phyloP scores from a whole-genome alignment of 2,888 invertebrate genomes.

The Coleophora flavipennella region DNA sequence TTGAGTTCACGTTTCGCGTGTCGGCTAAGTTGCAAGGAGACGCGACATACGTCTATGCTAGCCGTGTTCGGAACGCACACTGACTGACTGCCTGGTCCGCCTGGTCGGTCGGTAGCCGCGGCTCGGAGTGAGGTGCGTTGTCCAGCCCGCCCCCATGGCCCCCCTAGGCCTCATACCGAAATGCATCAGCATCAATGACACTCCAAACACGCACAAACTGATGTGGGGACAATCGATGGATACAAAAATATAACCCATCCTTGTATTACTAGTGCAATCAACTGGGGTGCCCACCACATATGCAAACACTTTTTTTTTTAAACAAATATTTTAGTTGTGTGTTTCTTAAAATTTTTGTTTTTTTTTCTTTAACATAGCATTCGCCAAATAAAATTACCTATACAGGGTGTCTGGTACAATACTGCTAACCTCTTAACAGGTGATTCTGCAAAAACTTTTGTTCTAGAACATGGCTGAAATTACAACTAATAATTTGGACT shows the following conservation, averaged over 20 bases:
- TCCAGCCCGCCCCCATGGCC: conserved; percentile 38
- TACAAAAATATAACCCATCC: conserved; percentile 19
- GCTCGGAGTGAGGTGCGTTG: conserved; percentile 27
- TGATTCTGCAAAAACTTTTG: too few species aligned
- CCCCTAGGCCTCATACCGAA: conserved; percentile 59
- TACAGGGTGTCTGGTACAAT: too few species aligned
- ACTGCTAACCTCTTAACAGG: too few species aligned
- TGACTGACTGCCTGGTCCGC: conserved; percentile 18
- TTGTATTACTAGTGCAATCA: too few species aligned
- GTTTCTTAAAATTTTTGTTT: too few species aligned
- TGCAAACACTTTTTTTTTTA: too few species aligned
- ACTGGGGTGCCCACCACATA: too few species aligned
- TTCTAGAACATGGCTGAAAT: too few species aligned
- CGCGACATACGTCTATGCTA: conserved; percentile 53
- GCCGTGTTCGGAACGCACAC: conserved; percentile 60
- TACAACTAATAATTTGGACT: too few species aligned
- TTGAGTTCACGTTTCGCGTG: conserved; percentile 54
- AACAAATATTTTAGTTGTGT: too few species aligned
- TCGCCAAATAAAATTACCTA: too few species aligned
- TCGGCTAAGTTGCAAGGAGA: conserved; percentile 43
- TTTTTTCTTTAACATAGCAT: too few species aligned
- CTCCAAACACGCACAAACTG: conserved; percentile 58
- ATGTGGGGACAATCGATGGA: conserved; percentile 48
- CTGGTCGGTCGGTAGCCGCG: background rate
- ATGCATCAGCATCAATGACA: conserved; percentile 72